Evolutionary conservation across 1,140 invertebrate genomes (phyloP).

Genomic region (Lycorma delicatula): DNA sequence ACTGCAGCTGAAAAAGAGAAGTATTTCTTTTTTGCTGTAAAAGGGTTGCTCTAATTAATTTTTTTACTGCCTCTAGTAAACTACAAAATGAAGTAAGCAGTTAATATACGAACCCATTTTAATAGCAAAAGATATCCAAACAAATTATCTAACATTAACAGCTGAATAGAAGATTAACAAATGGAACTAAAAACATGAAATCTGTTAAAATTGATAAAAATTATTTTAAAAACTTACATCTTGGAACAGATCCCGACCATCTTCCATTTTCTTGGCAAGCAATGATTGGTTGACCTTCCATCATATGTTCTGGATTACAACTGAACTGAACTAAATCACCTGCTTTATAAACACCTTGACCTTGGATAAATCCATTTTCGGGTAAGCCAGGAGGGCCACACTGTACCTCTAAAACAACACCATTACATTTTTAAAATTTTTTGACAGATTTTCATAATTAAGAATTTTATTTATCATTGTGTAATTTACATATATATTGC

Average conservation of each 20-base stretch:
- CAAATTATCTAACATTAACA: too few relatives aligned
- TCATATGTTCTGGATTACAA: conserved; percentile 79
- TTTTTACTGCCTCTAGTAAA: too few relatives aligned
- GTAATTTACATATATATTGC: neutral
- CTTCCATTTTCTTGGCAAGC: conserved; percentile 80
- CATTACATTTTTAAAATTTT: too few relatives aligned
- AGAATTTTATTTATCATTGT: neutral
- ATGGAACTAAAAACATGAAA: too few relatives aligned
- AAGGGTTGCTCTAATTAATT: too few relatives aligned
- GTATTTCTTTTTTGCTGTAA: too few relatives aligned
- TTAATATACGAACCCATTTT: too few relatives aligned
- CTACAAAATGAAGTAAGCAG: too few relatives aligned
- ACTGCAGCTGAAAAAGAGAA: too few relatives aligned
- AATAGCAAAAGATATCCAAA: too few relatives aligned
- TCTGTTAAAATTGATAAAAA: too few relatives aligned
- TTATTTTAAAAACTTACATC: conserved; percentile 62
- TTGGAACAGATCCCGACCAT: conserved; percentile 75
- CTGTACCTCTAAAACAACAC: conserved; percentile 58
- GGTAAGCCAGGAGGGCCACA: conserved; percentile 60
- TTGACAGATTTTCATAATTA: neutral
- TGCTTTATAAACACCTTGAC: conserved; percentile 56
- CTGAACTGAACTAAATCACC: conserved; percentile 77
- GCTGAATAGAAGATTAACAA: too few relatives aligned
- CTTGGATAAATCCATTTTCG: conserved; percentile 65
- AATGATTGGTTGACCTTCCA: conserved; percentile 74